Base-by-base conservation (phyloP, 2,888 invertebrate genomes). In the Thumatha senex region DNA sequence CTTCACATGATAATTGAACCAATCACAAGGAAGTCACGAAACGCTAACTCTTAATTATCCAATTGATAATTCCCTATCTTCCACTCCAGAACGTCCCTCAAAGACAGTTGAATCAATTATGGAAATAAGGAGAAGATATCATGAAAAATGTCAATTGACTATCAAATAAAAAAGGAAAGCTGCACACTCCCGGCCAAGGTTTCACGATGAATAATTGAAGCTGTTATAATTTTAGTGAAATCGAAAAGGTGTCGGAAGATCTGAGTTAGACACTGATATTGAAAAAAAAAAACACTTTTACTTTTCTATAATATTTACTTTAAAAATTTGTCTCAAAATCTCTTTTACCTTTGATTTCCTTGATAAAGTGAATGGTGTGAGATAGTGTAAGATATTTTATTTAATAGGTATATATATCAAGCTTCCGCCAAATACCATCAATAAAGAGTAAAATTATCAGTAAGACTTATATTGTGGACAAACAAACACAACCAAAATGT, bases 211-310 rank as follows among this genome's bases (percentile, higher is more conserved):
- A 86, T 86, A 82, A 82, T 82, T 80, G 76, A 71, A 78, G 80
- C 77, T 79, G 74, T 74, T 80, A 80, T 82, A 85, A 85, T 83
- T 85, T 80, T 74, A 78, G 71, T 74, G 58, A 74, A 82, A 85
- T 84, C 81, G 72, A 61, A 58, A 40, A 55, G 53, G 42, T 10
- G 34, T 1, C 73, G 18, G 72, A 10, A 63, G 72, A 72, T 35
- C 63, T 71, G 56, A 24, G n/a, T 48, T 41, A 47, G 39, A 35
- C 30, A 48, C 54, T 65, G 67, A 70, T 8, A n/a, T 24, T 24
- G 18, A 24, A 4, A 24, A 24, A 24, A 24, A 5, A 24, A 24
- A 24, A 5, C 18, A 24, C 18, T 24, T 5, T 5, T 24, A 24
- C 18, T 24, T 2, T 2, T 24, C 5, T 5, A 24, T 5, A 24